Conservation (phyloP, 2,797 vertebrate genomes). For the Chloroceryle amazona region DNA sequence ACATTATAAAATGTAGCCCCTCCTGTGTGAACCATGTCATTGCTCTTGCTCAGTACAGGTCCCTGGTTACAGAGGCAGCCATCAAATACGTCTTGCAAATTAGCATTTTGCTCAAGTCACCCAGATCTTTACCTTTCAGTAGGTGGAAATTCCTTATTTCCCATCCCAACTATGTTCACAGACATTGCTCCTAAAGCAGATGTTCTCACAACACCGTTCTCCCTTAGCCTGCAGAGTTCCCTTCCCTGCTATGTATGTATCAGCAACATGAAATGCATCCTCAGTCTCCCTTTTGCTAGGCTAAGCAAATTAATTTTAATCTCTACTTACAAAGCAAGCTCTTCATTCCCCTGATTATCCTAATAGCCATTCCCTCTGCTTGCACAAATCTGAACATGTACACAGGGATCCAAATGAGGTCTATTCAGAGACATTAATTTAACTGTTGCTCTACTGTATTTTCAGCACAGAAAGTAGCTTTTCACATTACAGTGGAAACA, state of each 20-base stretch:
- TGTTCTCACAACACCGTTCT: neutral
- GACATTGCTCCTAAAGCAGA: neutral
- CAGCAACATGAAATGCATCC: neutral
- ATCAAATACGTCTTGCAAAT: neutral
- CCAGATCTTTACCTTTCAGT: neutral
- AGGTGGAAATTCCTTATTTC: neutral
- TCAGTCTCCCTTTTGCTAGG: neutral
- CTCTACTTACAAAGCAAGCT: constrained; percentile 22
- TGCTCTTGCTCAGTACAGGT: neutral
- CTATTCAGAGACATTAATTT: neutral
- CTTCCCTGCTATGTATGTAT: neutral
- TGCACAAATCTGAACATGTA: neutral
- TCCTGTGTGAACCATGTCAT: neutral
- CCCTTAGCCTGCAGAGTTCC: neutral
- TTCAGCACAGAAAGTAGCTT: neutral
- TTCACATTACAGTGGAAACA: neutral
- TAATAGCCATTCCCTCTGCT: constrained; percentile 34
- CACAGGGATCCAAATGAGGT: neutral
- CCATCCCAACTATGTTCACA: neutral
- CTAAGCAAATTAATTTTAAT: constrained; percentile 53
- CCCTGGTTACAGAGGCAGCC: neutral
- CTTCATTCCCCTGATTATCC: constrained; percentile 44
- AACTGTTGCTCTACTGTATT: neutral
- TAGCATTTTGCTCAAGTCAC: neutral
- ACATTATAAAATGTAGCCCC: neutral